Base-by-base conservation (phyloP, 2,888 invertebrate species). In the Erpobdella octoculata region DNA sequence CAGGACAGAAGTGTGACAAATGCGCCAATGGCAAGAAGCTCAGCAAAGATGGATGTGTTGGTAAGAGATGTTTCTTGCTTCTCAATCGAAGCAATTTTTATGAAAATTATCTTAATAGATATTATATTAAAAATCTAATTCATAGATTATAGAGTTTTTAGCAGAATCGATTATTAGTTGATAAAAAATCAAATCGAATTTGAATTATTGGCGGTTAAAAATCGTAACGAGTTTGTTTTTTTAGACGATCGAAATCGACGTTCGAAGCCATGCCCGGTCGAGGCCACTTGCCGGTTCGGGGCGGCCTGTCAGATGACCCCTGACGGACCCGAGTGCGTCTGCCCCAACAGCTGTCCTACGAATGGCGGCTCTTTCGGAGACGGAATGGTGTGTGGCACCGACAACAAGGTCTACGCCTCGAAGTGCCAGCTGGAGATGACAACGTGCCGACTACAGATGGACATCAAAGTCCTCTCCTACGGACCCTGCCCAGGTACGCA, bases 31-130 rank as follows among this genome's bases (percentile, higher is more conserved):
- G 71, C 28, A 64, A 66, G 46, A 36, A 64, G n/a, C 71, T 66
- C 53, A 65, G 64, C 64, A 46, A 46, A 65, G 35, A 71, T 15
- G 71, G 71, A 18, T 71, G 71, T 36, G 69, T 69, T 53, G 69
- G 69, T 69, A 37, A 53, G 58, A 12, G n/a, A n/a, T n/a, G n/a
- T n/a, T n/a, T n/a, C n/a, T n/a, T n/a, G n/a, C n/a, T n/a, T n/a
- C n/a, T n/a, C n/a, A n/a, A n/a, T n/a, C n/a, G n/a, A n/a, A n/a
- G n/a, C n/a, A n/a, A n/a, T n/a, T n/a, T n/a, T n/a, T n/a, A n/a
- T n/a, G n/a, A 18, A 41, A 41, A 41, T 25, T 48, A 6, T 53
- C 53, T 53, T 1, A 53, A 53, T 15, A 12, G 53, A n/a, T n/a
- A n/a, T n/a, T n/a, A n/a, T n/a, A n/a, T n/a, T n/a, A n/a, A n/a